These are phyloP conservation scores for Crossaster papposus DNA, from an alignment of 53 echinoderm and acorn worm species.

Conservation along the genomic window DNA sequence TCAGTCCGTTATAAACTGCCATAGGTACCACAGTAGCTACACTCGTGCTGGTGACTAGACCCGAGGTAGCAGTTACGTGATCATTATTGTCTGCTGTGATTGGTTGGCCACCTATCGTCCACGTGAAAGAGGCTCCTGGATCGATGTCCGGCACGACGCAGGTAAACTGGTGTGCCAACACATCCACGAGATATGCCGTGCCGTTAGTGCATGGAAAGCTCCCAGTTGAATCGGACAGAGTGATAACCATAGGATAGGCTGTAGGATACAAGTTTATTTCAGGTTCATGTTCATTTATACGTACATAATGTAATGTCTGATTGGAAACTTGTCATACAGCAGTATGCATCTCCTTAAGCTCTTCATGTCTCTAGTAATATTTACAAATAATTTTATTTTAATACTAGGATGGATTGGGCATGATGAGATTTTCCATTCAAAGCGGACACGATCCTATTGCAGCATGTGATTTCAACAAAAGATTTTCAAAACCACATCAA, in stretches of 20 bases:
- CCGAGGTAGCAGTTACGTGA: not conserved
- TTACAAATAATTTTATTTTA: too few relatives aligned
- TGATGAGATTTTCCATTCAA: too few relatives aligned
- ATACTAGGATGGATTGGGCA: too few relatives aligned
- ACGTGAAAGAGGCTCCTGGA: slow-evolving; percentile 31
- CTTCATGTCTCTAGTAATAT: too few relatives aligned
- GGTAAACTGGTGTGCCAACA: slow-evolving; percentile 2
- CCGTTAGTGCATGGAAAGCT: not conserved
- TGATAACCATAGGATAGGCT: not conserved
- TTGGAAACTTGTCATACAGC: too few relatives aligned
- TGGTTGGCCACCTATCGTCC: not conserved
- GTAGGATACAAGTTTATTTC: too few relatives aligned
- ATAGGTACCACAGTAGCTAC: not conserved
- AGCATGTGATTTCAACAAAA: too few relatives aligned
- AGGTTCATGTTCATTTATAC: too few relatives aligned
- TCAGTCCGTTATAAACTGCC: not conserved
- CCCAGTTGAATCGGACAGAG: not conserved
- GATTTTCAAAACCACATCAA: too few relatives aligned
- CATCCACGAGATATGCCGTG: slow-evolving; percentile 24
- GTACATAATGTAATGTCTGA: too few relatives aligned
- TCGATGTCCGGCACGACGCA: slow-evolving; percentile 40
- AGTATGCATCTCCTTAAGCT: too few relatives aligned
- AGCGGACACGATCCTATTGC: too few relatives aligned
- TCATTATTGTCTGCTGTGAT: not conserved
- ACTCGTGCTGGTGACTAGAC: slow-evolving; percentile 27